These are phyloP conservation scores for Ictidomys tridecemlineatus DNA, from an alignment of 2,113 vertebrate species.

Conservation along the genomic window DNA sequence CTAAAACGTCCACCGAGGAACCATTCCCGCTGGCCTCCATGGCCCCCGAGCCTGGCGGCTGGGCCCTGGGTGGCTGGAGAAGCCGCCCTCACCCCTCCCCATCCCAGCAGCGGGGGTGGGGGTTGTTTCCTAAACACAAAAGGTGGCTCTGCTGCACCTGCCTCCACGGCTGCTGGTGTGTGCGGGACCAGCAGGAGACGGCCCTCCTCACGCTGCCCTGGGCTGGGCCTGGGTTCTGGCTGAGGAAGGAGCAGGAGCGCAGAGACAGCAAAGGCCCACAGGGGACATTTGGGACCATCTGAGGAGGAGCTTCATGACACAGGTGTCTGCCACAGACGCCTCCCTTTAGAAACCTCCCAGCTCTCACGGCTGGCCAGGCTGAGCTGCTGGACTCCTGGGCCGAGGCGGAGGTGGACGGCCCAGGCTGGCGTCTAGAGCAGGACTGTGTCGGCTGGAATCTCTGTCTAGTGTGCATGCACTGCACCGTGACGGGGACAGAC, in stretches of 20 bases:
- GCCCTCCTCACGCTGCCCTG: not conserved
- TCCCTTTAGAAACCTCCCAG: not conserved
- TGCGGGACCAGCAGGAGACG: not conserved
- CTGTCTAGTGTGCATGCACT: fast-evolving
- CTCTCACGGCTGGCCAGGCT: not conserved
- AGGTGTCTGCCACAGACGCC: not conserved
- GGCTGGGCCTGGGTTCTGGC: not conserved
- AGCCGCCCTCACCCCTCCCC: not conserved
- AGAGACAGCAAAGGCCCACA: not conserved
- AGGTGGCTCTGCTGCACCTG: not conserved
- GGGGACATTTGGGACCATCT: no score
- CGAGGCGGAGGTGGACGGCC: not conserved
- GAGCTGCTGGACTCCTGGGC: not conserved
- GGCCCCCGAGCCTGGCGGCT: not conserved
- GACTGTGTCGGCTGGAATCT: fast-evolving
- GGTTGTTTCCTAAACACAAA: not conserved
- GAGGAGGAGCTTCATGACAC: not conserved
- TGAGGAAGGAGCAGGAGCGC: not conserved
- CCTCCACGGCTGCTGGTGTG: not conserved
- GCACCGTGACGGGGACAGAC: no score
- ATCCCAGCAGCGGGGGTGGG: not conserved
- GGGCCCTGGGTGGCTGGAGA: no score
- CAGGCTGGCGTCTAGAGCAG: not conserved
- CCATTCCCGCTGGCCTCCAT: not conserved
- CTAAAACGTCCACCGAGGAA: not conserved